phyloP scores from a whole-genome alignment of 2,797 vertebrate species.

The Liasis olivaceus region DNA sequence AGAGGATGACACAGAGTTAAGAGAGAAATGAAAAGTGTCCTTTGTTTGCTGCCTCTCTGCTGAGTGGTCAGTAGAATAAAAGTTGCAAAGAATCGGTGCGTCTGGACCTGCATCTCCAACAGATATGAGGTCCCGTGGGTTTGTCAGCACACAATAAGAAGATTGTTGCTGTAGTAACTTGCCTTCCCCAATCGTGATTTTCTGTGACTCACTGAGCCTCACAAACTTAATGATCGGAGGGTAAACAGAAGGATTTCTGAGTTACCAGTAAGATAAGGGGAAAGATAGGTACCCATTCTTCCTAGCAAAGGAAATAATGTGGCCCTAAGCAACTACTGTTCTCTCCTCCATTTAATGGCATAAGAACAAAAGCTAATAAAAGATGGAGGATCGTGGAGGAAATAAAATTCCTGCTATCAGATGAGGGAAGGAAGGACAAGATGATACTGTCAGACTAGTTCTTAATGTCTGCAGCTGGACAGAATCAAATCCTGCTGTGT shows the following conservation, averaged over 20 bases:
- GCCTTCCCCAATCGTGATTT: background rate
- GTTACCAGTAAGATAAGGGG: background rate
- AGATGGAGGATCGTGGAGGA: too few species aligned
- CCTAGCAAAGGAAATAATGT: background rate
- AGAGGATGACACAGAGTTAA: too few species aligned
- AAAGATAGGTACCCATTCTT: background rate
- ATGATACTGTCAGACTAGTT: background rate
- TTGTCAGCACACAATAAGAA: background rate
- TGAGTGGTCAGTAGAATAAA: too few species aligned
- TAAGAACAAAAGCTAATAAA: background rate
- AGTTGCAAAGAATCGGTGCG: too few species aligned
- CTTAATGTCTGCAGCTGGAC: background rate
- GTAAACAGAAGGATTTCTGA: background rate
- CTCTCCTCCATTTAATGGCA: background rate
- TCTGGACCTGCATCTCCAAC: too few species aligned
- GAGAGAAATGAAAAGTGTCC: too few species aligned
- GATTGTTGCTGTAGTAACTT: background rate
- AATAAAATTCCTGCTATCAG: background rate
- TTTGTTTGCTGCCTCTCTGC: too few species aligned
- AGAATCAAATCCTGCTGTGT: background rate
- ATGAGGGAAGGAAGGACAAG: background rate
- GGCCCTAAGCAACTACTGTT: background rate
- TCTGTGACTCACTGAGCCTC: background rate
- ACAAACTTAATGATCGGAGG: background rate
- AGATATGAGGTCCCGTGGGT: too few species aligned